Percentiles rank a stretch among this genome's conserved stretches.
Conservation (phyloP, 2,113 vertebrate genomes). For the Cervus canadensis region DNA sequence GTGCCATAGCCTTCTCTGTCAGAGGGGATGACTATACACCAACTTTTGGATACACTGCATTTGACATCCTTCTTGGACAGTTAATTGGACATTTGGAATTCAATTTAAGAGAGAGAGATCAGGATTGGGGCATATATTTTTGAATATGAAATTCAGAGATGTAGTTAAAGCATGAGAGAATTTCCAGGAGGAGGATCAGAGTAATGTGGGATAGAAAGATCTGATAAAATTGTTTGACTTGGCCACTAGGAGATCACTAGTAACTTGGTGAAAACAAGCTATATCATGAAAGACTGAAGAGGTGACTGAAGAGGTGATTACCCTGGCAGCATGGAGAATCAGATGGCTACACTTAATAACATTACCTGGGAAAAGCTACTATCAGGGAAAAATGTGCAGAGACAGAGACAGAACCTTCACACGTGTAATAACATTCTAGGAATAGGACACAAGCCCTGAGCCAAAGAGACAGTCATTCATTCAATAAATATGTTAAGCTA, state of each 20-base stretch:
- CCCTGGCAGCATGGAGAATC: background rate
- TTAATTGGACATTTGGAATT: background rate
- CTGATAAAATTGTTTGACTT: background rate
- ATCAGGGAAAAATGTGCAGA: background rate
- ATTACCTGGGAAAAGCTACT: background rate
- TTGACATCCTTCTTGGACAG: background rate
- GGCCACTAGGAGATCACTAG: background rate
- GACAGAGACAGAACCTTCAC: background rate
- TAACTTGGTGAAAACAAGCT: background rate
- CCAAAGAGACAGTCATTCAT: background rate
- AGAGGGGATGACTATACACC: background rate
- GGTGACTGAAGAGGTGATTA: background rate
- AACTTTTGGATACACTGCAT: background rate
- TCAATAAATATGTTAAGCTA: background rate
- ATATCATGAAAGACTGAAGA: background rate
- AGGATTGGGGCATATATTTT: background rate
- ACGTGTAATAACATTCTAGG: background rate
- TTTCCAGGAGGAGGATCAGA: background rate
- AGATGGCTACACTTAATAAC: background rate
- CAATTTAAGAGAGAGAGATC: background rate
- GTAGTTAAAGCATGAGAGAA: background rate
- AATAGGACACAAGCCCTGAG: background rate
- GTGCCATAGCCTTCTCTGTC: background rate
- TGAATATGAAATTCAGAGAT: background rate
- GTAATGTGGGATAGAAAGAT: background rate